Evolutionary conservation across 2,888 invertebrate species (phyloP).

Genomic region (Lasioglossum calceatum): DNA sequence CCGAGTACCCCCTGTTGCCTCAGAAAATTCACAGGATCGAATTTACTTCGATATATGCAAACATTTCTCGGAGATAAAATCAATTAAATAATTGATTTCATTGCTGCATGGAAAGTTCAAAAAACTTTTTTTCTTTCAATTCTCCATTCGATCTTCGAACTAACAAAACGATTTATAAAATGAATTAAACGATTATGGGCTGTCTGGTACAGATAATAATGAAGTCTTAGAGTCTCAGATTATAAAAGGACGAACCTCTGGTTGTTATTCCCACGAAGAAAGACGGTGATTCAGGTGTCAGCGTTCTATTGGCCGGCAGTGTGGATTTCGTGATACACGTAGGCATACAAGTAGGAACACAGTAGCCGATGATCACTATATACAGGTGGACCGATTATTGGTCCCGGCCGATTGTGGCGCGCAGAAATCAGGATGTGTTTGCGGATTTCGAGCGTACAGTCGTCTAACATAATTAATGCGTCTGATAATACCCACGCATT

Average conservation of each 20-base stretch:
- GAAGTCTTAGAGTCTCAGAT: background rate
- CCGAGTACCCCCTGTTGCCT: background rate
- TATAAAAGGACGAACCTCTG: background rate
- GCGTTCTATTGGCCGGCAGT: background rate
- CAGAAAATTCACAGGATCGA: background rate
- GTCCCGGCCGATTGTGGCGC: slow-evolving; percentile 56
- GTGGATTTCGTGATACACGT: slow-evolving; percentile 20
- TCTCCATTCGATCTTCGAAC: background rate
- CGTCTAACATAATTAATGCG: slow-evolving; percentile 66
- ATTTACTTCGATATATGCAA: background rate
- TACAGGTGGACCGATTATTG: slow-evolving; percentile 62
- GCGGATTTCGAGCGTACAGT: slow-evolving; percentile 60
- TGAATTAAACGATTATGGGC: background rate
- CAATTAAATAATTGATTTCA: background rate
- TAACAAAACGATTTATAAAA: background rate
- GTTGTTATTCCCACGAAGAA: background rate
- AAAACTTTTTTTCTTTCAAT: background rate
- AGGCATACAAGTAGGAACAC: slow-evolving; percentile 33
- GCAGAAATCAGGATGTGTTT: slow-evolving; percentile 65
- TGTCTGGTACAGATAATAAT: background rate
- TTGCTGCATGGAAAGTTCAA: background rate
- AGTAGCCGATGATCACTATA: slow-evolving; percentile 40
- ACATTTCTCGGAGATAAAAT: background rate
- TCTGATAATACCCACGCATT: slow-evolving; percentile 47
- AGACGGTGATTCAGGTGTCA: background rate